Evolutionary conservation across 2,113 vertebrate genomes (phyloP), one percentile per base, ranked within the genome.

Genomic region (Percina caprodes): DNA sequence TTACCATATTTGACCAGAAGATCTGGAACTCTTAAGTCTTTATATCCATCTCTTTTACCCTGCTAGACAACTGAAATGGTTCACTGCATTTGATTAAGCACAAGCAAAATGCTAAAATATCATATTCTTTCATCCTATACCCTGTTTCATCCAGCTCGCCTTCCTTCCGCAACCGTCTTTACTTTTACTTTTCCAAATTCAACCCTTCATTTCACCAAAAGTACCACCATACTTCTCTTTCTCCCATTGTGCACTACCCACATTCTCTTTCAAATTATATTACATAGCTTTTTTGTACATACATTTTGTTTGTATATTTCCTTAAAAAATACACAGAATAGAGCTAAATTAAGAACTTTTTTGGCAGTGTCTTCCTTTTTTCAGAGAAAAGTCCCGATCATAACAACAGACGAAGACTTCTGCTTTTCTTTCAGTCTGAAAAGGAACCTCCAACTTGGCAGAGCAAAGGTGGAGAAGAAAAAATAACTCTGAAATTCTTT

Each of bases 321-420:
- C 88, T 92, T 86, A 72, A 88, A 90, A 91, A 91, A 92, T 83
- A 95, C 88, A 92, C 87, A 86, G 85, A 93, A 92, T 83, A 91
- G 89, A 95, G 90, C 86, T 91, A 92, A 91, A 76, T 89, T 91
- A 85, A 86, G 80, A 93, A 82, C 77, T 77, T 87, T 94, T 95
- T 94, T 95, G 95, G 94, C 92, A 94, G 90, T 86, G 91, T 91
- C 87, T 91, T 93, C 82, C 87, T 89, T 82, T 11, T 85, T 76
- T 82, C 84, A 74, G 78, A 90, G 87, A 71, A 85, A 87, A 84
- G 88, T 92, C 87, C 79, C 60, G 35, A 87, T 84, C 80, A 66
- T 72, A 86, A 82, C 56, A 66, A 88, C 72, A 89, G 56, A 81
- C 5, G 52, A 80, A 83, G 84, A 86, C 68, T 76, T 80, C 70